phyloP scores from a whole-genome alignment of 2,113 vertebrate species.

The Neofelis nebulosa region DNA sequence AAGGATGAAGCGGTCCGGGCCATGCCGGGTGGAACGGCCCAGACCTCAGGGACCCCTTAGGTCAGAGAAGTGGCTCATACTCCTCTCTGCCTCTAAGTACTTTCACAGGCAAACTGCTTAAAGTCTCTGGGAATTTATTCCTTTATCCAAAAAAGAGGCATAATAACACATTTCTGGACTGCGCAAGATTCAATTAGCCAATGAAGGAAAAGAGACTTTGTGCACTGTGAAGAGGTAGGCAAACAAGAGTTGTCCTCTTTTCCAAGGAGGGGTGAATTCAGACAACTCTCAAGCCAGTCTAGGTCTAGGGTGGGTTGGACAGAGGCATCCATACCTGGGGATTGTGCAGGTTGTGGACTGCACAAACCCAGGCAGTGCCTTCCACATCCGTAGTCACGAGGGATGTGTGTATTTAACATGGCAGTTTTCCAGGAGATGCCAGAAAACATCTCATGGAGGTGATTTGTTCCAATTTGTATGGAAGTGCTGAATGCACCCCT shows the following conservation, averaged over 20 bases:
- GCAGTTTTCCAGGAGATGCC: background rate
- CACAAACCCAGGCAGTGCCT: background rate
- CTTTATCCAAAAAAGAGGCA: background rate
- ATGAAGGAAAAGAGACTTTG: background rate
- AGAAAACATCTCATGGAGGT: background rate
- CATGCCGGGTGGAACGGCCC: accelerated
- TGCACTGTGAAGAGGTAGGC: background rate
- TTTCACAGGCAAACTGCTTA: background rate
- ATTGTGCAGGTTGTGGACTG: background rate
- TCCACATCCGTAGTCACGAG: too few species aligned
- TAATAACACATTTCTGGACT: background rate
- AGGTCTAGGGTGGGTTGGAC: background rate
- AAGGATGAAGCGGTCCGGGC: background rate
- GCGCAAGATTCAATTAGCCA: background rate
- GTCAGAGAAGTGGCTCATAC: background rate
- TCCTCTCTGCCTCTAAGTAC: background rate
- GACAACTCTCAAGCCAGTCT: too few species aligned
- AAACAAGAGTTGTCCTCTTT: background rate
- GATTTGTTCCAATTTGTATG: background rate
- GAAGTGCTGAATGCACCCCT: background rate
- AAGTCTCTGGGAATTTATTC: background rate
- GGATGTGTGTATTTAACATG: background rate
- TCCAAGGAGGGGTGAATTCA: background rate
- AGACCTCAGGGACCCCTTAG: background rate
- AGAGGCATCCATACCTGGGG: accelerated